Evolutionary conservation across 2,113 vertebrate genomes (phyloP), one percentile per base, ranked within the genome.

Genomic region (Echinops telfairi): DNA sequence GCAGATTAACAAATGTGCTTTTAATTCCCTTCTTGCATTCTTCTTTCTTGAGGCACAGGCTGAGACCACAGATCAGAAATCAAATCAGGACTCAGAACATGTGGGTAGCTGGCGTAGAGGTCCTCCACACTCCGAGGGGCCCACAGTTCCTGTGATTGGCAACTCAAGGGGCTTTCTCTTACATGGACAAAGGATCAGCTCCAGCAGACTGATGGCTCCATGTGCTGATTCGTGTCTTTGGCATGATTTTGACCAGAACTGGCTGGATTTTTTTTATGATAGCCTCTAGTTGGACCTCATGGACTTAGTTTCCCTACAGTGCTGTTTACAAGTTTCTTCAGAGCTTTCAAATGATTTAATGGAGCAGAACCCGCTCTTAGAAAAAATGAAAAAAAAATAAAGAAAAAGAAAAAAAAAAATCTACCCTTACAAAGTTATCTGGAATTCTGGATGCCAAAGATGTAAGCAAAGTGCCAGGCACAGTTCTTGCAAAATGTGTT

Each of bases 51-150:
- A 86, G 81, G 86, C 68, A 81, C 75, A 83, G 82, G 12, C 81
- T 86, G 38, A 77, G 92, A 83, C 83, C 53, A 73, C 70, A 83
- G 71, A 80, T 91, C 73, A 91, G 77, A 91, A 91, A 92, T 68
- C 84, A 83, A 78, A 73, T 47, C 66, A 88, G 47, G 9, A 38
- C 64, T 89, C 68, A 29, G 62, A 71, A 89, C 12, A 47, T 84
- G 43, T 76, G 16, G 27, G 9, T 23, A 43, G 31, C 43, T 81
- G 36, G 40, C 27, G 80, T 89, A 73, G 77, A 73, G 66, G 15
- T 33, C 78, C 3, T 17, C 33, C 73, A 11, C 0, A 3, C 0
- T 80, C 76, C n/a, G 25, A 60, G 14, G 36, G 62, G 36, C 16
- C 7, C 0, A 19, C 15, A 62, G 4, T 36, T 77, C 25, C 29